Evolutionary conservation across 2,888 invertebrate genomes (phyloP), one percentile per base, ranked within the genome.

Genomic region (Drosophila mulleri): DNA sequence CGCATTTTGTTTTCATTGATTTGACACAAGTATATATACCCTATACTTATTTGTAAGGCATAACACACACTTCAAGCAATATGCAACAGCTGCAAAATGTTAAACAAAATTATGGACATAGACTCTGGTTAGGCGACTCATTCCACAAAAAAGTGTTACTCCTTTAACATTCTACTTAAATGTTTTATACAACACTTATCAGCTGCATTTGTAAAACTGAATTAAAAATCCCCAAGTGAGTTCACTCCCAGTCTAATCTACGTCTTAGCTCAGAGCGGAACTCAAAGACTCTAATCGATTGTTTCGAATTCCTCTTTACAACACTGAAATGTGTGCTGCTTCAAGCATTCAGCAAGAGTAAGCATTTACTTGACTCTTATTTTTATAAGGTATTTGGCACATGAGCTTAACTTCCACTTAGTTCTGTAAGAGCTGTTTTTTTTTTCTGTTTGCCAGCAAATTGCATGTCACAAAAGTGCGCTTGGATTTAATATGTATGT

Each of bases 1-100:
- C 63, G 64, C 65, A 68, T 63, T 74, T 74, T 59, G 53, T 69
- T 76, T 73, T 71, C 70, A 72, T 77, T 79, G 73, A 66, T 71
- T 70, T 56, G 58, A 26, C 32, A 45, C 69, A 62, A 74, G 56
- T 61, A 52, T 50, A 53, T 23, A n/a, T 42, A 63, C 56, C 29
- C 56, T 67, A 9, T 3, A 2, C 9, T 9, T 0, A 7, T 16
- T 12, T 0, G 8, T 8, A 3, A n/a, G 3, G 8, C 11, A 41
- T 35, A 14, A 8, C 32, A 11, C 14, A 11, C 12, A 39, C 16
- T 12, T n/a, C 11, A 7, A 14, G 39, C n/a, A 18, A 26, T 9
- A 26, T 16, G 26, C 26, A 26, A 29, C 35, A 41, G 8, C n/a
- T n/a, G 41, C 0, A 39, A 8, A 41, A n/a, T 41, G 41, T 6